Evolutionary conservation across 1,140 invertebrate species (phyloP).

Genomic region (Euura lappo): DNA sequence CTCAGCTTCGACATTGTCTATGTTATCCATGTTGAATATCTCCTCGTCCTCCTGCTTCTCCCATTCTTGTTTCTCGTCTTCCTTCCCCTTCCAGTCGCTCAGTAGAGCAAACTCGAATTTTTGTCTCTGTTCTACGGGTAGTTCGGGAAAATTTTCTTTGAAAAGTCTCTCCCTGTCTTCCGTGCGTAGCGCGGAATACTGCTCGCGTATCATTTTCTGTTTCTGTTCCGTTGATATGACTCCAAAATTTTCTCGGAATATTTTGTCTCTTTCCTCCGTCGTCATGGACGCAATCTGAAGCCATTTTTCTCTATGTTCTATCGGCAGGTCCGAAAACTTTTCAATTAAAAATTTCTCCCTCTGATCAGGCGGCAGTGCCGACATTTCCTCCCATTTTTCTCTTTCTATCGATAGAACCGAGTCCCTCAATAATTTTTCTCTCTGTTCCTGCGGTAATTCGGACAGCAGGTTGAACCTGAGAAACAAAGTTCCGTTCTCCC

Average conservation of each 20-base stretch:
- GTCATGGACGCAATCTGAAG: conserved; percentile 56
- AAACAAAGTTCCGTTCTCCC: conserved; percentile 5
- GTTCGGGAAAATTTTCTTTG: conserved; percentile 58
- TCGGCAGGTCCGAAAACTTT: conserved; percentile 55
- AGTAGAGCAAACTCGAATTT: conserved; percentile 54
- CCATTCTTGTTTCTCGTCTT: conserved; percentile 48
- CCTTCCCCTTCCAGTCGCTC: conserved; percentile 47
- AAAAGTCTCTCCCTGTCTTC: conserved; percentile 57
- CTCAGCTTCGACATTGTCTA: conserved; percentile 60
- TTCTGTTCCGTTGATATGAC: conserved; percentile 53
- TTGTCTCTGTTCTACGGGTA: conserved; percentile 52
- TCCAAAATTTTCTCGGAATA: conserved; percentile 51
- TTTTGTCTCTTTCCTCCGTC: conserved; percentile 50
- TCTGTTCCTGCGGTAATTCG: conserved; percentile 52
- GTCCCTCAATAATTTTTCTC: conserved; percentile 55
- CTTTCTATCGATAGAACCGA: conserved; percentile 55
- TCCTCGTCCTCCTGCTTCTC: conserved; percentile 59
- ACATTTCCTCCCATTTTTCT: conserved; percentile 59
- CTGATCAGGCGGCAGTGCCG: conserved; percentile 49
- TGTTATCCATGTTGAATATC: conserved; percentile 72
- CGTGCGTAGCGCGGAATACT: conserved; percentile 52
- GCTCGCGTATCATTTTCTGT: conserved; percentile 55
- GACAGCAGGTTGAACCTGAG: conserved; percentile 50
- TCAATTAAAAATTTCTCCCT: conserved; percentile 55
- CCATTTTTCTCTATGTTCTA: conserved; percentile 55